phyloP scores from a whole-genome alignment of 2,797 vertebrate genomes.

The Danio tinwini region DNA sequence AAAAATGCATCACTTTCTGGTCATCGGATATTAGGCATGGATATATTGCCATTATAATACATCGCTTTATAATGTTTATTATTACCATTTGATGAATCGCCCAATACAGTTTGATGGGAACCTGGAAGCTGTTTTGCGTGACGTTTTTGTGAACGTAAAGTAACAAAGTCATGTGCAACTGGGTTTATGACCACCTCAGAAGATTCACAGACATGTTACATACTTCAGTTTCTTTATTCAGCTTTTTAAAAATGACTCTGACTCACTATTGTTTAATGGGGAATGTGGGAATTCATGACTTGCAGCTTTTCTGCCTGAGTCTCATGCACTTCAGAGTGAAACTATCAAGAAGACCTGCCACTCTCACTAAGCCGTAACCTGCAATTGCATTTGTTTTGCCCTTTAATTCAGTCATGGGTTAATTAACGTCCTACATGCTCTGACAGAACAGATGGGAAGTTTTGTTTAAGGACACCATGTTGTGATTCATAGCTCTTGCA shows the following conservation, averaged over 20 bases:
- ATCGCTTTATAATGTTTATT: no score
- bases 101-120: no score
- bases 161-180: no score
- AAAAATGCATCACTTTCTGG: no score
- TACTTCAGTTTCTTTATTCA: conserved; percentile 50
- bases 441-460: not conserved
- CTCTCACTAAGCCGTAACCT: not conserved
- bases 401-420: not conserved
- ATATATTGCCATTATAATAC: no score
- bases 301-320: conserved; percentile 67
- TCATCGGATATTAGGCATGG: no score
- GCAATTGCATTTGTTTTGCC: not conserved
- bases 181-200: no score
- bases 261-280: conserved; percentile 68
- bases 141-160: no score
- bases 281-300: conserved; percentile 76
- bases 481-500: conserved; percentile 11
- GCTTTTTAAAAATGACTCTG: conserved; percentile 25
- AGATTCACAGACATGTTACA: no score
- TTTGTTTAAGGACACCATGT: not conserved
- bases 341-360: not conserved
- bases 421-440: not conserved
- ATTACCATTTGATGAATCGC: no score
- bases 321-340: not conserved
- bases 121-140: no score